Base-by-base conservation (phyloP, 1,140 invertebrate species). In the Elymnias hypermnestra region DNA sequence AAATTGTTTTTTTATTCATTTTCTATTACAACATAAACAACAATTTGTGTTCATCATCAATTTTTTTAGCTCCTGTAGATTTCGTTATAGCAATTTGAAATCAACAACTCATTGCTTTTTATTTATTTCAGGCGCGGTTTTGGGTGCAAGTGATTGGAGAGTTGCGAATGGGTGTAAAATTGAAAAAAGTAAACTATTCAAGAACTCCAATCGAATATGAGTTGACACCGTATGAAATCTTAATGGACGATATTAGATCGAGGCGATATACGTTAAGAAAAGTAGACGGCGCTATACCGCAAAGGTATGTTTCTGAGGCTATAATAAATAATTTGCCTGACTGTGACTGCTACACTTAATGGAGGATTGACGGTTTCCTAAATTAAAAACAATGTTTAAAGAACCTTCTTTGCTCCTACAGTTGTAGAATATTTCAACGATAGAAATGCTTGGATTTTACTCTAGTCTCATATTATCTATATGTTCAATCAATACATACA, bases 61-160 rank as follows among this genome's bases (percentile, higher is more conserved):
- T 7, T 12, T 10, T 31, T 35, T 23, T 22, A 33, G 14, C 26
- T 26, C 45, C 36, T 48, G 26, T 6, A 7, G 31, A 8, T 42
- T 21, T 46, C 23, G 19, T 33, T 23, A 28, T 43, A 46, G 48
- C 35, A 53, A 50, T 9, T 10, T 5, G 38, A 9, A 17, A 33
- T 18, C 5, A 18, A 29, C 35, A 5, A 49, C 26, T 60, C 38
- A 46, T 54, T 62, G 46, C 49, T 44, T 3, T 47, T 39, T 29
- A 31, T 35, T 46, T 42, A 41, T 48, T 64, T 12, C 87, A 97
- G 96, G 96, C 97, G 51, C 90, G 95, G 58, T 93, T 98, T 75
- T 99, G 97, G 97, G 94, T 98, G 62, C 97, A 99, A 90, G 95
- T 98, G 8, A 97, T 98, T 66, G 89, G 92, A 31, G 94, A 98